Evolutionary conservation across 2,888 invertebrate genomes (phyloP), one percentile per base, ranked within the genome.

Genomic region (Suillia variegata): DNA sequence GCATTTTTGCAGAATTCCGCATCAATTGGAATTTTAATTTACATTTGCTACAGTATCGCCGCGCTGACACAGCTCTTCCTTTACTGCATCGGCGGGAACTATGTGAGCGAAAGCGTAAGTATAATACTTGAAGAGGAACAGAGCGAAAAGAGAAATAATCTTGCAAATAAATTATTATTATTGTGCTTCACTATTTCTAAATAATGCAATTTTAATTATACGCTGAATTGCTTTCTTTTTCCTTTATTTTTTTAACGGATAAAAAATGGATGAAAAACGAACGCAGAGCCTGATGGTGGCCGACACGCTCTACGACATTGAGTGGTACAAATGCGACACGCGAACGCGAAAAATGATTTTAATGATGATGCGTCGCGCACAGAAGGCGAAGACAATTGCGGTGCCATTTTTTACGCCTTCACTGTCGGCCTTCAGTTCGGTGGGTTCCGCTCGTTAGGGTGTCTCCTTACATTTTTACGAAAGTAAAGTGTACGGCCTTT

Each of bases 341-440:
- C 67, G 67, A 61, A 78, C 79, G 66, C 74, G 77, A 59, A 76
- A 75, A 74, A 76, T 80, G 69, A 71, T 80, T 70, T 73, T 80
- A 70, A 75, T 80, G 74, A 76, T 80, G 62, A 66, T 80, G 66
- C 73, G 73, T 49, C 76, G 80, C 20, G 71, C 80, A 54, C 80
- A 79, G 59, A 70, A 73, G 61, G 68, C 77, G 51, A 73, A 69
- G 65, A 66, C 70, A 62, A 75, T 80, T 67, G 67, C 67, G 49
- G 80, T 76, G 54, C 80, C 81, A 55, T 80, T 80, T 70, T 80
- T 81, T 70, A 71, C 78, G 48, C 77, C 79, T 61, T 79, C 81
- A 2, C 59, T 79, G 67, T 64, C 74, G 56, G 71, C 73, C 57
- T 79, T 80, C 65, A 73, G 72, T 51, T 68, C 77, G 66, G 80